Conservation (phyloP, 2,113 vertebrate species). For the Eurypyga helias region DNA sequence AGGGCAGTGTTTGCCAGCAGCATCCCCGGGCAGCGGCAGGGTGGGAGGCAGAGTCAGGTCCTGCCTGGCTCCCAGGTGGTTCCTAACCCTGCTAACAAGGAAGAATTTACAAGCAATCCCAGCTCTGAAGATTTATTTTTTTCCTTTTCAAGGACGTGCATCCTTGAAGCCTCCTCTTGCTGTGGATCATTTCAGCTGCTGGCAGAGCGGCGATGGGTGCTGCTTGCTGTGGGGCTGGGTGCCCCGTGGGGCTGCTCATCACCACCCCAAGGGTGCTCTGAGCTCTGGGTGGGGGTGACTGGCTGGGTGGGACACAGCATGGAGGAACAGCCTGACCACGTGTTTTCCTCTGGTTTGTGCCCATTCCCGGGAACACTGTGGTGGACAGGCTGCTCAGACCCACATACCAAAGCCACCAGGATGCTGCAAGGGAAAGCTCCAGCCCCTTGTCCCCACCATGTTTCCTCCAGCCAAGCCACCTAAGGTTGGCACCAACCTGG, state of each 20-base stretch:
- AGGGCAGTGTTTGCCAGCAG: accelerated
- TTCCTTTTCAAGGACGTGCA: constrained; percentile 32
- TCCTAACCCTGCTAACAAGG: neutral
- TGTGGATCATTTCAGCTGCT: neutral
- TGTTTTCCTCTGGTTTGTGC: accelerated
- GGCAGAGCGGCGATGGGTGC: accelerated
- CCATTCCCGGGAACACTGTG: accelerated
- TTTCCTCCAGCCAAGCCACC: neutral
- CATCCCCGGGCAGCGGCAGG: accelerated
- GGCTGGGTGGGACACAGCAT: accelerated
- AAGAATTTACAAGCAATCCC: constrained; percentile 33
- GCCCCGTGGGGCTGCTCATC: accelerated
- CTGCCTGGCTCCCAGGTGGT: neutral
- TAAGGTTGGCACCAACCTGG: accelerated
- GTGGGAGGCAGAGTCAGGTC: neutral
- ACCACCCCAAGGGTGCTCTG: neutral
- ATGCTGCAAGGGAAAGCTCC: neutral
- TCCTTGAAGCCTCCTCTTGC: neutral
- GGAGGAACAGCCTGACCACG: accelerated
- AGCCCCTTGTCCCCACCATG: accelerated
- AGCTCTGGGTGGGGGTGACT: accelerated
- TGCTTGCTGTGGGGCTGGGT: neutral
- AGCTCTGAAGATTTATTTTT: constrained; percentile 10
- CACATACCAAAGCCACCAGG: accelerated
- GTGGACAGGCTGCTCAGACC: neutral